Base-by-base conservation (phyloP, 2,797 vertebrate genomes). In the Muraenolepis orangiensis region DNA sequence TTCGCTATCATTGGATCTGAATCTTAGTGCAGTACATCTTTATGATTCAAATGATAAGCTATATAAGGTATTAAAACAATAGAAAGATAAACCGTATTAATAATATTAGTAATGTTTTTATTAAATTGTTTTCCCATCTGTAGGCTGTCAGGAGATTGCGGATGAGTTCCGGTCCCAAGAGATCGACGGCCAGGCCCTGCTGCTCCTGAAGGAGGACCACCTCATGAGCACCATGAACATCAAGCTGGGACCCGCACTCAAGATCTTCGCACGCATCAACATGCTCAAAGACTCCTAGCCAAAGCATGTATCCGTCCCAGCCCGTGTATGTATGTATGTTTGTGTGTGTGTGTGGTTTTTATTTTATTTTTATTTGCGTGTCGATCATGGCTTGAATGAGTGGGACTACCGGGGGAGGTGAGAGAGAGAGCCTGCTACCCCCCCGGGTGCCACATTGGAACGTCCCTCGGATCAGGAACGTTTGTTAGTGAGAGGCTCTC, bases 171-270 rank as follows among this genome's bases (percentile, higher is more conserved):
- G 96, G 8, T 94, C 95, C 0, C 97, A 98, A 90, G 97, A 98
- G 91, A 99, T 99, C 0, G 97, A 99, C 0, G 97, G 97, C 76
- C 97, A 99, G 89, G 97, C 97, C 0, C 87, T 99, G 91, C 94
- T 99, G 74, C 93, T 99, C 81, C 91, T 99, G 34, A 98, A 98
- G 87, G 97, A 99, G 84, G 97, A 99, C 87, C 97, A 99, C 72
- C 95, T 99, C 70, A 99, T 99, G 97, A 98, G 96, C 74, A 94
- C 97, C 85, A 98, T 98, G 97, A 99, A 98, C 94, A 98, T 99
- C 93, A 99, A 98, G 85, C 90, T 99, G 86, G 97, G 97, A 70
- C 97, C 97, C 0, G 97, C 97, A 0, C 95, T 98, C 75, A 98
- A 99, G 93, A 98, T 99, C 91, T 99, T 96, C 0, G 96, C 97